Evolutionary conservation across 1,140 invertebrate species (phyloP).

Genomic region (Pseudomyrmex concolor): DNA sequence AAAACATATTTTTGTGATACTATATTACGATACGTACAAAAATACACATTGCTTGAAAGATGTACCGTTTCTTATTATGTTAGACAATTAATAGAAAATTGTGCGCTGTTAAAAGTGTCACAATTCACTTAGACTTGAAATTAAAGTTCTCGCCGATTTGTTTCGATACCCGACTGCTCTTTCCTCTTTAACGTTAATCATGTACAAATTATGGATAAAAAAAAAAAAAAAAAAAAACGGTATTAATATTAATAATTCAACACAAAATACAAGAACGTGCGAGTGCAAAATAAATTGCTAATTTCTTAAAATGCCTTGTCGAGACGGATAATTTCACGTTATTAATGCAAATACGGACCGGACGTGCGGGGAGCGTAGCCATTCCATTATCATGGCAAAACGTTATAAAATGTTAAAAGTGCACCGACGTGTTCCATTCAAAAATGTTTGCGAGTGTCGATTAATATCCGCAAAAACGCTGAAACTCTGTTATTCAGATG

Average conservation of each 20-base stretch:
- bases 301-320: conserved; percentile 51
- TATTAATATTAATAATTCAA: conserved; percentile 23
- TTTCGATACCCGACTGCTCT: too few species aligned
- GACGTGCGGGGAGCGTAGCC: conserved; percentile 12
- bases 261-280: conserved; percentile 29
- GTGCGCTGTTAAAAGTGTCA: neutral
- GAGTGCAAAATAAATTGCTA: conserved; percentile 56
- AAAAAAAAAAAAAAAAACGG: too few species aligned
- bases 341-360: conserved; percentile 51
- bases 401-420: conserved; percentile 50
- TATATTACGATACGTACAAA: neutral
- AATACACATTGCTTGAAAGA: too few species aligned
- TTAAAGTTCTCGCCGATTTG: neutral
- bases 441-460: conserved; percentile 39
- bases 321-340: conserved; percentile 47
- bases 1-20: neutral
- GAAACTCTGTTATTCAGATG: conserved; percentile 26
- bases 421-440: neutral
- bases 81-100: neutral
- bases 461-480: conserved; percentile 32
- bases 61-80: neutral
- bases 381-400: conserved; percentile 55
- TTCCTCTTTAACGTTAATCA: conserved; percentile 7
- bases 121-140: neutral
- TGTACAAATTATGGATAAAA: neutral